Conservation (phyloP, 2,113 vertebrate genomes). For the Fulmarus glacialis region DNA sequence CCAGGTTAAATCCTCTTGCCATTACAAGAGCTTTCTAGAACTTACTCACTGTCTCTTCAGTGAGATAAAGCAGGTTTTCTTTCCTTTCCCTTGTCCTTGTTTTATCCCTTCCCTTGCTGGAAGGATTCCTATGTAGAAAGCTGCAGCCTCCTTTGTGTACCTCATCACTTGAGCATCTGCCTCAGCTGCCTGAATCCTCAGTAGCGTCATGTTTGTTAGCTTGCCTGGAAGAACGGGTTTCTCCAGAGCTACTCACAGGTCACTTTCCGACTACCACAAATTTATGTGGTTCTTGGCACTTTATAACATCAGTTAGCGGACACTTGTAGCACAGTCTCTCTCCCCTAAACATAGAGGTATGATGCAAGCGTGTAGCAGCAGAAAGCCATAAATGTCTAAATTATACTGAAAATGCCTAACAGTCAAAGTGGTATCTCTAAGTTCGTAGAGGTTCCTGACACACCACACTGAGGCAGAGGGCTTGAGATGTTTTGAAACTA, state of each 20-base stretch:
- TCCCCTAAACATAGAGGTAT: not conserved
- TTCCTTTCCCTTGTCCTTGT: not conserved
- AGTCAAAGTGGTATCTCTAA: not conserved
- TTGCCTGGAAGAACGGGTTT: not conserved
- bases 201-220: not conserved
- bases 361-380: not conserved
- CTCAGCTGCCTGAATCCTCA: not conserved
- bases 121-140: not conserved
- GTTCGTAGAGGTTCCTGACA: not conserved
- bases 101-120: not conserved
- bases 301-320: not conserved
- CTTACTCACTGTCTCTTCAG: not conserved
- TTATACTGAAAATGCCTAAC: not conserved
- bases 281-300: not conserved
- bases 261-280: not conserved
- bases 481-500: not conserved
- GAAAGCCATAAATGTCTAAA: not conserved
- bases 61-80: not conserved
- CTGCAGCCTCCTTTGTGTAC: not conserved
- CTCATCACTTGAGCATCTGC: not conserved
- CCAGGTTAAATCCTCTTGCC: not conserved
- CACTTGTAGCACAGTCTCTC: not conserved
- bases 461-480: not conserved
- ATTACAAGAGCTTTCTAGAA: not conserved
- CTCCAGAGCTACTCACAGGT: not conserved